These are phyloP conservation scores for Dasypogon diadema DNA, from an alignment of 2,888 invertebrate genomes.

Conservation along the genomic window DNA sequence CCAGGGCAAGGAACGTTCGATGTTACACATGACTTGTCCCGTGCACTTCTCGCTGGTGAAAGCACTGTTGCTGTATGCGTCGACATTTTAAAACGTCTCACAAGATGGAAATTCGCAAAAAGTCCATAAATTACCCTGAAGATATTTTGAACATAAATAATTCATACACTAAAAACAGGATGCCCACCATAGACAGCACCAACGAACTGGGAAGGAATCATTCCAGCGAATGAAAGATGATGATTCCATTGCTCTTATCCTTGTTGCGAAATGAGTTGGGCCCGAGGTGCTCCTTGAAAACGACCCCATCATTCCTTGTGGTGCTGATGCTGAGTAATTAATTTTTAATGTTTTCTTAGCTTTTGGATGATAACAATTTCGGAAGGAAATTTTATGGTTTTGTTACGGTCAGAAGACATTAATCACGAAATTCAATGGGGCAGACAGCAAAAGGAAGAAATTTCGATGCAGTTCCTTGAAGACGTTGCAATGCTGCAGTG, in stretches of 20 bases:
- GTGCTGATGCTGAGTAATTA: conserved; percentile 53
- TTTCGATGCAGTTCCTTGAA: conserved; percentile 9
- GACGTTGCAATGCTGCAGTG: conserved; percentile 11
- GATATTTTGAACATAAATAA: conserved; percentile 57
- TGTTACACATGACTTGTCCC: conserved; percentile 51
- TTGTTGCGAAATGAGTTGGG: background rate
- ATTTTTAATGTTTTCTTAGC: conserved; percentile 57
- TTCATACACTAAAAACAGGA: conserved; percentile 53
- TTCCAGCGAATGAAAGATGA: conserved; percentile 53
- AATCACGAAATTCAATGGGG: conserved; percentile 44
- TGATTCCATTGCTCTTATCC: conserved; percentile 53
- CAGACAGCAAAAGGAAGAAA: conserved; percentile 18
- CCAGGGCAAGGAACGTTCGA: conserved; percentile 5
- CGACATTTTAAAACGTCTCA: conserved; percentile 55
- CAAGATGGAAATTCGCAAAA: conserved; percentile 54
- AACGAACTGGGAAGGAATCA: conserved; percentile 12
- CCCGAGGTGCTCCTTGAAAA: conserved; percentile 40
- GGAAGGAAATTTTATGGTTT: conserved; percentile 46
- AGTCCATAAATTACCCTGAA: conserved; percentile 56
- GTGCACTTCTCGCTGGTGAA: conserved; percentile 40
- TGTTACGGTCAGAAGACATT: conserved; percentile 29
- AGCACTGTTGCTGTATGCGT: conserved; percentile 29
- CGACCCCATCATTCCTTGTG: conserved; percentile 5
- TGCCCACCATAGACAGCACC: background rate
- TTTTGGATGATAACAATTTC: conserved; percentile 50